Evolutionary conservation across 2,113 vertebrate species (phyloP).

Genomic region (Tiliqua scincoides): DNA sequence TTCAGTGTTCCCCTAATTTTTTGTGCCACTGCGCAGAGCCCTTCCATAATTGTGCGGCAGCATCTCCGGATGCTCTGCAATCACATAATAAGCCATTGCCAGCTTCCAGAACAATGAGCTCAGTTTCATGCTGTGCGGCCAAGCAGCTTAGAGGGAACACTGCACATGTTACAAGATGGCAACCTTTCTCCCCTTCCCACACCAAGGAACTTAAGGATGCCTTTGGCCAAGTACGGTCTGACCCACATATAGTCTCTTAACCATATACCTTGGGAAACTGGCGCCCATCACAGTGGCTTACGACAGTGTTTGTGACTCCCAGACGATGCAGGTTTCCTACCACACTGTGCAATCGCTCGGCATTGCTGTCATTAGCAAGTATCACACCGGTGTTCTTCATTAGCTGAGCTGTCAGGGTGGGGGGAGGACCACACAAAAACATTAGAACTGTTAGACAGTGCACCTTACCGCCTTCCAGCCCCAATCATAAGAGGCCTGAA

Average conservation of each 20-base stretch:
- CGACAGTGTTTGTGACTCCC: constrained; percentile 90
- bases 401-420: constrained; percentile 84
- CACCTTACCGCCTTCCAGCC: fast-evolving
- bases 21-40: too few species aligned
- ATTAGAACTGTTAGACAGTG: background rate
- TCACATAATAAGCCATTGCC: too few species aligned
- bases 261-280: constrained; percentile 89
- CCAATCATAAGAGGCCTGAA: background rate
- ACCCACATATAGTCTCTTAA: background rate
- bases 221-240: background rate
- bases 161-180: too few species aligned
- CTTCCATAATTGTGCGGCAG: too few species aligned
- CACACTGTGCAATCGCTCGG: constrained; percentile 89
- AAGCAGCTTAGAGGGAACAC: too few species aligned
- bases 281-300: constrained; percentile 93
- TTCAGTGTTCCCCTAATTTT: too few species aligned
- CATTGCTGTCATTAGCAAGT: constrained; percentile 91
- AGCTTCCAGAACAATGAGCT: too few species aligned
- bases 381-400: constrained; percentile 97
- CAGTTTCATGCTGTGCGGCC: too few species aligned
- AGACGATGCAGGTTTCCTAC: constrained; percentile 96
- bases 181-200: background rate
- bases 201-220: background rate
- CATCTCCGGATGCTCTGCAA: too few species aligned
- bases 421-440: background rate